Evolutionary conservation across 1,140 invertebrate species (phyloP).

Genomic region (Spodoptera litura): DNA sequence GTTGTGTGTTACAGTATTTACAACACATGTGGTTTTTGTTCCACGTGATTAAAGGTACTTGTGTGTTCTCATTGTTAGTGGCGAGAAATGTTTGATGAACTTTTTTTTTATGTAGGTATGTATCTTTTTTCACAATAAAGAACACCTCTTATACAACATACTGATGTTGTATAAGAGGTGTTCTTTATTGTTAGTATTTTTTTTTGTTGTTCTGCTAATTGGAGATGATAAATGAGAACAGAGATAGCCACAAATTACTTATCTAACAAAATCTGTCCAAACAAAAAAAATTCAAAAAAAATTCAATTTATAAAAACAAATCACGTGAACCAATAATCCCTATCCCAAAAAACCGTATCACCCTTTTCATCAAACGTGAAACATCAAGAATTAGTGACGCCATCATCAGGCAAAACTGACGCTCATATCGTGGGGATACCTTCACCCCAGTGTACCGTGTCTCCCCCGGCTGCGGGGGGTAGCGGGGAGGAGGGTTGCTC

Average conservation of each 20-base stretch:
- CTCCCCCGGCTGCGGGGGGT: constrained; percentile 42
- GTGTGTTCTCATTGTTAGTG: neutral
- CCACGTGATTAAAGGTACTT: constrained; percentile 21
- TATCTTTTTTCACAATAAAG: no score
- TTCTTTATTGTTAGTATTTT: no score
- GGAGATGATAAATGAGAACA: no score
- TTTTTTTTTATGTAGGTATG: neutral
- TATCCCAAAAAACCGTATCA: neutral
- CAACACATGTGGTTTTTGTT: constrained; percentile 26
- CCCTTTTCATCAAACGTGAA: constrained; percentile 3
- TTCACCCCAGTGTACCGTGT: constrained; percentile 32
- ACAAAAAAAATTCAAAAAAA: no score
- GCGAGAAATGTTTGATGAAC: constrained; percentile 4
- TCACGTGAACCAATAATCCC: no score
- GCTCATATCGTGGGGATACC: constrained; percentile 36
- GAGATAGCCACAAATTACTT: no score
- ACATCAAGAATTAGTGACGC: constrained; percentile 36
- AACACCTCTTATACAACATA: no score
- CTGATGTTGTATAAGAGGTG: no score
- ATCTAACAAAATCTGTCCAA: no score
- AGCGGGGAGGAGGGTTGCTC: constrained; percentile 60
- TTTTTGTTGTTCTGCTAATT: no score
- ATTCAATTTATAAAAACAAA: no score
- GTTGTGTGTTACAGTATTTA: constrained; percentile 25
- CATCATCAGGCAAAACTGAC: constrained; percentile 38